Evolutionary conservation across 1,140 invertebrate genomes (phyloP), one percentile per base, ranked within the genome.

Genomic region (Bombyx mandarina): DNA sequence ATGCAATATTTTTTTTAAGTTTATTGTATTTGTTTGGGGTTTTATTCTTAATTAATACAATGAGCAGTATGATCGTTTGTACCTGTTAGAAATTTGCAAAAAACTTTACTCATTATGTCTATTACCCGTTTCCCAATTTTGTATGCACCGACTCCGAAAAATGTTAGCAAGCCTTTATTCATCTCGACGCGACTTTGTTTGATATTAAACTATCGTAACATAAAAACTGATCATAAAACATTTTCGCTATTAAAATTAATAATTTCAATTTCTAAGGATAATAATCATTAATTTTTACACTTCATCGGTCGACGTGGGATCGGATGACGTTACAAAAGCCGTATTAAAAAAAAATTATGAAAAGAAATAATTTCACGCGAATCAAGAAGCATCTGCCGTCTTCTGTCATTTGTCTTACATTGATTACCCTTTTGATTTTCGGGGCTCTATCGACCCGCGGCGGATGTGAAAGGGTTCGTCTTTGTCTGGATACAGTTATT

Each of bases 311-410:
- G 57, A 68, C 77, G 74, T 81, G 77, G 70, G 75, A 81, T 76
- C 56, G 52, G 42, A 75, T 77, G 66, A 69, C 45, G 42, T 10
- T 47, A 47, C 45, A 60, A 67, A 72, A 56, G 65, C 66, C 66
- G 63, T 58, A 57, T 49, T 42, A 57, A 61, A 63, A 64, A 65
- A 73, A 75, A 51, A 26, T 3, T 7, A 8, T 12, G 8, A 10
- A 67, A 78, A 66, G 66, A 71, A 66, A 80, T 81, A 81, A 85
- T 85, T 85, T 85, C 79, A 82, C 77, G 82, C 77, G 72, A 66
- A 81, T 85, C 69, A 79, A 61, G 64, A 67, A 66, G 69, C 82
- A 82, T 82, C 79, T 81, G 79, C 74, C 69, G 68, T 62, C 81
- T 79, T 77, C 79, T 82, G 77, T 67, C 67, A 63, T 65, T 69